Percentiles rank a stretch among this genome's conserved stretches.
Evolutionary conservation across 2,113 vertebrate genomes (phyloP).

Genomic region (crab-eating macaque (Macaca fascicularis)): DNA sequence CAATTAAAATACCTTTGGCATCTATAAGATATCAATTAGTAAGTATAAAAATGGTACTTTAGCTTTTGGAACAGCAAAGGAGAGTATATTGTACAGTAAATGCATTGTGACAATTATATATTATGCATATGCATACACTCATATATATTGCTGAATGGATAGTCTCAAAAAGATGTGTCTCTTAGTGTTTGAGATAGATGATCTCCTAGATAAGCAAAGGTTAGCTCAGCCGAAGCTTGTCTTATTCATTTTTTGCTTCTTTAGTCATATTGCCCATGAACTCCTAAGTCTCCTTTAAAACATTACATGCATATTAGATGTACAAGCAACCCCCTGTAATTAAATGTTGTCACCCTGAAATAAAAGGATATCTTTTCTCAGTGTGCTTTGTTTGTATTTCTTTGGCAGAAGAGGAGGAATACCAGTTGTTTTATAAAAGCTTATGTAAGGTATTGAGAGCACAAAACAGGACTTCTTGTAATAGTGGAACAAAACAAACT

Average conservation of each 20-base stretch:
- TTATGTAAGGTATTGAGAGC: background rate
- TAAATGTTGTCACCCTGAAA: background rate
- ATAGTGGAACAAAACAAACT: background rate
- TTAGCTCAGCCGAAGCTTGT: background rate
- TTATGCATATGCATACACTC: background rate
- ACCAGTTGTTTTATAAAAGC: background rate
- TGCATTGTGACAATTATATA: background rate
- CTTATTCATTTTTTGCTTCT: background rate
- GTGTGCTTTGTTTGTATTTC: background rate
- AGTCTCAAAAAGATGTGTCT: background rate
- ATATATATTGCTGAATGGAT: background rate
- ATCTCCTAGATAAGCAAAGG: background rate
- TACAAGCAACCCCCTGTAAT: background rate
- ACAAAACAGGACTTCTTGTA: background rate
- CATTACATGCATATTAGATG: background rate
- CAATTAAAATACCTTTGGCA: background rate
- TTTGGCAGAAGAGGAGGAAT: background rate
- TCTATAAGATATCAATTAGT: background rate
- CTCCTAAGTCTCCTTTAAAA: background rate
- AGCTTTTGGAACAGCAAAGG: background rate
- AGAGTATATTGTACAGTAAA: background rate
- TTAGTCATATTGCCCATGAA: background rate
- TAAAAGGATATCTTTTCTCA: background rate
- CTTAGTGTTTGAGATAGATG: background rate
- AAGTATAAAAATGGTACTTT: background rate